A percentile compares a stretch with the other conserved stretches of the same genome.
phyloP scores from a whole-genome alignment of 2,797 vertebrate species.

The Peromyscus eremicus region DNA sequence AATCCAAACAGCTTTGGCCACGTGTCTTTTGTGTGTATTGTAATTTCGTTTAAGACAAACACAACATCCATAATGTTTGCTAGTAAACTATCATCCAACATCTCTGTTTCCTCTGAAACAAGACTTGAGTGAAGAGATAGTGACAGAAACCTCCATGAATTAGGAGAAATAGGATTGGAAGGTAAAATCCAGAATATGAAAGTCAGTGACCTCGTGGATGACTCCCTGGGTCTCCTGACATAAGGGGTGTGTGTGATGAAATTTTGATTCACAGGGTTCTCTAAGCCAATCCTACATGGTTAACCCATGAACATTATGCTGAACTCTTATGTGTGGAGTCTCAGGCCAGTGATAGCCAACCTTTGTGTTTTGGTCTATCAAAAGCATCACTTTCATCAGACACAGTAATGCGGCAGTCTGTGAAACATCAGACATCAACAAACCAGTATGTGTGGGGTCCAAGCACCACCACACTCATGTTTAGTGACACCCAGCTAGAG shows the following conservation, averaged over 20 bases:
- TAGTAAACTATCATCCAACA: neutral
- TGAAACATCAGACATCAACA: conserved; percentile 7
- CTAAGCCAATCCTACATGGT: neutral
- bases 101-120: conserved; percentile 23
- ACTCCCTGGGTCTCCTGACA: neutral
- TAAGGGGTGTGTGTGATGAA: neutral
- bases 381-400: neutral
- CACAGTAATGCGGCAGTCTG: neutral
- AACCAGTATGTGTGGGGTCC: neutral
- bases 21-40: neutral
- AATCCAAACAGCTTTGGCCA: neutral
- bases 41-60: neutral
- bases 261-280: neutral
- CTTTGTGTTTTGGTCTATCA: neutral
- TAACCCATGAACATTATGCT: neutral
- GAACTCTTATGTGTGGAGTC: neutral
- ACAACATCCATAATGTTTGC: neutral
- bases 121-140: neutral
- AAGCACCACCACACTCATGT: neutral
- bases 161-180: neutral
- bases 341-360: neutral
- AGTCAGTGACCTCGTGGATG: neutral
- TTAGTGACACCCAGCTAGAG: neutral
- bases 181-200: neutral
- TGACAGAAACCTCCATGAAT: neutral